Conservation (phyloP, 2,797 vertebrate genomes). For the Brotogeris chrysoptera region DNA sequence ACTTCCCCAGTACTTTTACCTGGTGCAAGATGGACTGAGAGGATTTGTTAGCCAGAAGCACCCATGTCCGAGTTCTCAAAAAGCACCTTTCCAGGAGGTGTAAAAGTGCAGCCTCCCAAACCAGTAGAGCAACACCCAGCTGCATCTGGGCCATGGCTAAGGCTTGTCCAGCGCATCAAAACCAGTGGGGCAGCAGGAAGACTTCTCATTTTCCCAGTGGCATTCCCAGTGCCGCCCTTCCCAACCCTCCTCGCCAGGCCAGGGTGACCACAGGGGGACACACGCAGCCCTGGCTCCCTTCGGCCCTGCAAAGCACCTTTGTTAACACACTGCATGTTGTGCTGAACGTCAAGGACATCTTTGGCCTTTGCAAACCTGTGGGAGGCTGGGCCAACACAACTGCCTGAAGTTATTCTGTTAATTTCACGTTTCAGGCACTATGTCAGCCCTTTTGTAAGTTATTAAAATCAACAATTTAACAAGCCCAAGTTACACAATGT, state of each 20-base stretch:
- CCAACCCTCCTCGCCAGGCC: neutral
- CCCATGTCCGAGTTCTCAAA: neutral
- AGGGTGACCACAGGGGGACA: rapidly evolving
- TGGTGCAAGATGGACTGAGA: neutral
- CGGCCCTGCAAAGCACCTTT: rapidly evolving
- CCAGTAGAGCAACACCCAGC: neutral
- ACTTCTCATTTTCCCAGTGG: neutral
- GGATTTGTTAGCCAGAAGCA: neutral
- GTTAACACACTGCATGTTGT: no score
- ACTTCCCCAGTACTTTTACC: neutral
- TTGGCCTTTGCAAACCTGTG: neutral
- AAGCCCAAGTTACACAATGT: neutral
- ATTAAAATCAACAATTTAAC: neutral
- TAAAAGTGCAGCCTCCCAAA: neutral
- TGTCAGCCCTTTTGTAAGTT: neutral
- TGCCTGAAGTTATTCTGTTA: neutral
- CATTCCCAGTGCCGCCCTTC: neutral
- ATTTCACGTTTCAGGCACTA: neutral
- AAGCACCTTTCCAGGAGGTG: neutral
- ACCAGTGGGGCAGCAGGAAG: neutral
- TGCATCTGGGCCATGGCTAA: neutral
- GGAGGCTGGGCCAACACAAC: neutral
- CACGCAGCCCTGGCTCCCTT: neutral
- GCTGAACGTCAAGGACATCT: neutral
- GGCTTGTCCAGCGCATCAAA: neutral